Percentiles rank a stretch among this genome's conserved stretches.
Conservation (phyloP, 1,140 invertebrate species). For the Drosophila tropicalis region DNA sequence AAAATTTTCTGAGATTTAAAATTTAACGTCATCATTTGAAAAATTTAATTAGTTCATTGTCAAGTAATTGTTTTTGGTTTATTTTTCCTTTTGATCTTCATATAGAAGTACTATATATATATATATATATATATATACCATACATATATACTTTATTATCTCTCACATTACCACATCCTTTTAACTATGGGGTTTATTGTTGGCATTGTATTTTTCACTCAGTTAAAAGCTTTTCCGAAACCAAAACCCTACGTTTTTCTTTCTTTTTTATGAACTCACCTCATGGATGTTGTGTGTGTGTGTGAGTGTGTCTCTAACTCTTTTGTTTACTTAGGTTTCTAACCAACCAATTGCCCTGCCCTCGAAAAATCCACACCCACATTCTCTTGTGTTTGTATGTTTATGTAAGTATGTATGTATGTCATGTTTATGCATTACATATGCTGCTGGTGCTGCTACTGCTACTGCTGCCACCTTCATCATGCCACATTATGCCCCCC, state of each 20-base stretch:
- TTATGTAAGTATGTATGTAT: conserved; percentile 29
- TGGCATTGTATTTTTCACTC: conserved; percentile 10
- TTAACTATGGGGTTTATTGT: background rate
- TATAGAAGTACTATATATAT: background rate
- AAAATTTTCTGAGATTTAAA: no score
- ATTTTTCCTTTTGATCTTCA: background rate
- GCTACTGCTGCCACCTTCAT: conserved; percentile 22
- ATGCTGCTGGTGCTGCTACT: background rate
- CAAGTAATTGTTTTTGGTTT: background rate
- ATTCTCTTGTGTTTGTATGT: background rate
- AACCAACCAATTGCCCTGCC: background rate
- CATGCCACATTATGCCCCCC: conserved; percentile 48
- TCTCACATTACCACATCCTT: conserved; percentile 8
- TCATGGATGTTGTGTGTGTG: conserved; percentile 29
- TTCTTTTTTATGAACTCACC: conserved; percentile 46
- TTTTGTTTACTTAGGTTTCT: conserved; percentile 67
- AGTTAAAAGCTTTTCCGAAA: conserved; percentile 64
- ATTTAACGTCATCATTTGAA: no score
- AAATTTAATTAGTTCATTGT: background rate
- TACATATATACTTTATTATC: background rate
- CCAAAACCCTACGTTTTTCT: conserved; percentile 13
- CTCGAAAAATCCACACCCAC: no score
- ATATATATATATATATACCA: background rate
- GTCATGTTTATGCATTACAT: conserved; percentile 50
- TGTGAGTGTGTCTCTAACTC: conserved; percentile 39